Conservation (phyloP, 2,888 invertebrate species). For the Trissolcus brochymenae region DNA sequence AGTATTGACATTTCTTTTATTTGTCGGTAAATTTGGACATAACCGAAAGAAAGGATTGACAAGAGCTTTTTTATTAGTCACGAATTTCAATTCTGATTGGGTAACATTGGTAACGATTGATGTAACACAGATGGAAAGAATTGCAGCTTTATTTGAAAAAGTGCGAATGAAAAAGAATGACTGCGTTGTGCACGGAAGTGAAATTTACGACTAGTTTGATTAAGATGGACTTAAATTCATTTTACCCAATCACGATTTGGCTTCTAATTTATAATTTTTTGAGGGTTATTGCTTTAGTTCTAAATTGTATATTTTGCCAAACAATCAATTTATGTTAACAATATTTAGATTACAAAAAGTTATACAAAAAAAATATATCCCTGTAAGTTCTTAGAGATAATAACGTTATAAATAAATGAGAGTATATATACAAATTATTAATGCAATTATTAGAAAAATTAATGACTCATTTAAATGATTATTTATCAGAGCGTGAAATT, state of each 20-base stretch:
- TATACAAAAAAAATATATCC: too few species aligned
- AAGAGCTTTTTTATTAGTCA: conserved; percentile 30
- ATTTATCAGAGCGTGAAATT: too few species aligned
- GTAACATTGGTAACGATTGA: conserved; percentile 33
- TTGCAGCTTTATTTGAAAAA: conserved; percentile 21
- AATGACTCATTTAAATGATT: too few species aligned
- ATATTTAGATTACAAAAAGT: too few species aligned
- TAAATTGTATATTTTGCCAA: too few species aligned
- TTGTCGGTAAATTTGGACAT: conserved; percentile 12
- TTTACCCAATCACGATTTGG: neutral
- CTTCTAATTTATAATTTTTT: neutral
- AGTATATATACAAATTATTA: too few species aligned
- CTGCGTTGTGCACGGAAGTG: neutral
- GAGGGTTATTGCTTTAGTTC: neutral
- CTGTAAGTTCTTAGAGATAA: too few species aligned
- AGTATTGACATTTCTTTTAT: conserved; percentile 5
- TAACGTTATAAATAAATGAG: too few species aligned
- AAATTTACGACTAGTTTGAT: conserved; percentile 9
- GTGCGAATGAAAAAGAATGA: conserved; percentile 19
- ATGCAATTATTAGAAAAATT: too few species aligned
- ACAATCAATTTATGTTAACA: too few species aligned
- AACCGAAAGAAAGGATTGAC: conserved; percentile 32
- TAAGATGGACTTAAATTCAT: conserved; percentile 5
- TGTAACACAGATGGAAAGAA: conserved; percentile 28
- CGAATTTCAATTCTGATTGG: conserved; percentile 39